Evolutionary conservation across 1,140 invertebrate genomes (phyloP).

Genomic region (Drosophila baimaii): DNA sequence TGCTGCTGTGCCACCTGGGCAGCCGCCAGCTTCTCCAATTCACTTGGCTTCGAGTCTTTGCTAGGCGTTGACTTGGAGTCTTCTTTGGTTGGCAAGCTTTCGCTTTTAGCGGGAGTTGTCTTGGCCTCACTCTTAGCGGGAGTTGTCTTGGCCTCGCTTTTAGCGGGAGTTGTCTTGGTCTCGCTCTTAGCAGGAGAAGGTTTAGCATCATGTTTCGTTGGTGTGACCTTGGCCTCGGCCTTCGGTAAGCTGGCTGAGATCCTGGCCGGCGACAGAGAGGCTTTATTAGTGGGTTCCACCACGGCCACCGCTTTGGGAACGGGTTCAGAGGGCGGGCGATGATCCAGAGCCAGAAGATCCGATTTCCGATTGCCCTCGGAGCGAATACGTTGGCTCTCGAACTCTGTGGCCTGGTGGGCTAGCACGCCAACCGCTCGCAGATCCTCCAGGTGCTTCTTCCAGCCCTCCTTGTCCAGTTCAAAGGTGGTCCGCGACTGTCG

Average conservation of each 20-base stretch:
- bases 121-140: conserved; percentile 3
- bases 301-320: conserved; percentile 60
- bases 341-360: conserved; percentile 57
- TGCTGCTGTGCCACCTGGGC: conserved; percentile 11
- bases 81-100: conserved; percentile 29
- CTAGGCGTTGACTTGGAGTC: conserved; percentile 9
- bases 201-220: conserved; percentile 7
- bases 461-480: conserved; percentile 59
- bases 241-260: neutral
- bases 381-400: conserved; percentile 69
- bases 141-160: conserved; percentile 4
- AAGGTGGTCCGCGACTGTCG: conserved; percentile 60
- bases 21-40: conserved; percentile 59
- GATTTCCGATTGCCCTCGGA: conserved; percentile 73
- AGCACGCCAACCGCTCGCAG: conserved; percentile 70
- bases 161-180: neutral
- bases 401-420: conserved; percentile 80
- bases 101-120: conserved; percentile 8
- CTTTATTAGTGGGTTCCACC: conserved; percentile 62
- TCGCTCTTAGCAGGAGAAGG: conserved; percentile 2
- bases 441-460: conserved; percentile 79
- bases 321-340: conserved; percentile 21
- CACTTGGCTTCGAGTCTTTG: conserved; percentile 26
- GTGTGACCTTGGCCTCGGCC: conserved; percentile 6
- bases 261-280: conserved; percentile 52